phyloP scores from a whole-genome alignment of 2,797 vertebrate species.

The Bufotes viridis region DNA sequence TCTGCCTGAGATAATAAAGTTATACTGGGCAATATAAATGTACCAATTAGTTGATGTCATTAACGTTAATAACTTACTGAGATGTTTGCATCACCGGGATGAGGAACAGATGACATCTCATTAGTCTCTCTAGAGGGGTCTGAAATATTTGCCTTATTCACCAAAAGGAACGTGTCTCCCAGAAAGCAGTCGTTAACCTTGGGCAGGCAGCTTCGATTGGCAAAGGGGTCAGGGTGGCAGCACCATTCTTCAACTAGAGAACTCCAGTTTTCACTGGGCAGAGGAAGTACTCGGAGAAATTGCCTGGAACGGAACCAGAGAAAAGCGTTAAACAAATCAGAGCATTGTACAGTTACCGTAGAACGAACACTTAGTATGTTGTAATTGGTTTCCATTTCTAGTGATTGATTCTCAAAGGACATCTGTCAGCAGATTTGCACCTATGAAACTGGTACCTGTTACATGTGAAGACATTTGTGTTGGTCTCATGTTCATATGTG shows the following conservation, averaged over 20 bases:
- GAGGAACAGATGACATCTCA: constrained; percentile 59
- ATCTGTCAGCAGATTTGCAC: too few relatives aligned
- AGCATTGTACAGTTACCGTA: too few relatives aligned
- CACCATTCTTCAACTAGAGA: constrained; percentile 95
- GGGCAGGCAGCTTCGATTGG: constrained; percentile 83
- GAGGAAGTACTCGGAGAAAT: constrained; percentile 87
- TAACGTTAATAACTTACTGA: constrained; percentile 60
- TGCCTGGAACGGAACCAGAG: neutral
- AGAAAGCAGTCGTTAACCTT: constrained; percentile 86
- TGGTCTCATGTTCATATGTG: too few relatives aligned
- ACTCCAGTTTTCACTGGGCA: constrained; percentile 92
- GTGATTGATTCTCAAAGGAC: neutral
- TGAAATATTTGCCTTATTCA: constrained; percentile 71
- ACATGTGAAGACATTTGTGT: too few relatives aligned
- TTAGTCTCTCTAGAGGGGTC: constrained; percentile 56
- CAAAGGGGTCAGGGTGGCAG: constrained; percentile 93
- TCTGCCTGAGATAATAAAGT: constrained; percentile 56
- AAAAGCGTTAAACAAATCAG: neutral
- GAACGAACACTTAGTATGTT: neutral
- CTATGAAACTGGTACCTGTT: too few relatives aligned
- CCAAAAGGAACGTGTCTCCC: constrained; percentile 87
- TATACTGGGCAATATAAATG: constrained; percentile 60
- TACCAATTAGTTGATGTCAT: constrained; percentile 59
- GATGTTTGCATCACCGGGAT: constrained; percentile 52
- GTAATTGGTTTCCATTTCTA: neutral